phyloP scores from a whole-genome alignment of 92 coral and sea anemone genomes.

The Epizoanthus rinbou region DNA sequence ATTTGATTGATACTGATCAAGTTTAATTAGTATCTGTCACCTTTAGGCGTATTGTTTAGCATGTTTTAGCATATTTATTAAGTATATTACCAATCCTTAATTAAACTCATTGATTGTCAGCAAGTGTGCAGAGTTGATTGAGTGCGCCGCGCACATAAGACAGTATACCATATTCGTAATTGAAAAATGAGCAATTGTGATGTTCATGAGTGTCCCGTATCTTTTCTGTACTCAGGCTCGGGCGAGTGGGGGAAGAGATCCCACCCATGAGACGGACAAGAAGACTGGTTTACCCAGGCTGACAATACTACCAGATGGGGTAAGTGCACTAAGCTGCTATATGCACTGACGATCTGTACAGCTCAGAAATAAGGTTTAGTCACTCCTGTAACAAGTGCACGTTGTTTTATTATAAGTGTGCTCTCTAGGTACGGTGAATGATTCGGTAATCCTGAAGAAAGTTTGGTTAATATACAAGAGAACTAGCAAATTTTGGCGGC shows the following conservation, averaged over 20 bases:
- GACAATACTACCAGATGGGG: slow-evolving; percentile 43
- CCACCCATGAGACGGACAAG: slow-evolving; percentile 20
- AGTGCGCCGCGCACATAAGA: background rate
- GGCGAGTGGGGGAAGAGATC: slow-evolving; percentile 26
- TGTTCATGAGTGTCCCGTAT: background rate
- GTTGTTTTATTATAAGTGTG: no score
- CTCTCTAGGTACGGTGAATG: no score
- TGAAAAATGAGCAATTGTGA: background rate
- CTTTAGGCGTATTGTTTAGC: background rate
- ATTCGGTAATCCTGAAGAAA: no score
- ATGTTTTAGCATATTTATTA: slow-evolving; percentile 28
- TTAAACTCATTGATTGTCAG: background rate
- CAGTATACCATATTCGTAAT: background rate
- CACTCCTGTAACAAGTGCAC: no score
- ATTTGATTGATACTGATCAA: slow-evolving; percentile 18
- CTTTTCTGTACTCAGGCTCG: slow-evolving; percentile 16
- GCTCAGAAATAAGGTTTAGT: no score
- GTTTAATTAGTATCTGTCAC: slow-evolving; percentile 7
- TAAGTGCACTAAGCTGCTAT: background rate
- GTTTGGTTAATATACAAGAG: no score
- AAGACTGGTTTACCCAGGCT: slow-evolving; percentile 22
- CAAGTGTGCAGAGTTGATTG: background rate
- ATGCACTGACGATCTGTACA: no score
- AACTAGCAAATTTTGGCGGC: no score
- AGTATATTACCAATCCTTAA: background rate